Evolutionary conservation across 2,113 vertebrate species (phyloP).

Genomic region (Mirza zaza): DNA sequence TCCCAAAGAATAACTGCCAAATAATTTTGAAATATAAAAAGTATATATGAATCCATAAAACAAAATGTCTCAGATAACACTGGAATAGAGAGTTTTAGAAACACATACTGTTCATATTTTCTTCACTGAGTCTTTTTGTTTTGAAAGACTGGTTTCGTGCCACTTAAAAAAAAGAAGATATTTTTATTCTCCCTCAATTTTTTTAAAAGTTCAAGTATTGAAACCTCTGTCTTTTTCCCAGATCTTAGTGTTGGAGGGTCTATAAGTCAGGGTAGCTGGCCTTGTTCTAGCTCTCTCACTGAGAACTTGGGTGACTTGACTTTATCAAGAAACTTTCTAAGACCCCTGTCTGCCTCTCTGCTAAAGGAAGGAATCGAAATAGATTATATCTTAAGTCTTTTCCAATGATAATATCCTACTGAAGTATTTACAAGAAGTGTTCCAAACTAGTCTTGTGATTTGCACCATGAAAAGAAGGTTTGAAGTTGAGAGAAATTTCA

Average conservation of each 20-base stretch:
- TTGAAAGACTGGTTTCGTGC: background rate
- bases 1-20: slow-evolving; percentile 19
- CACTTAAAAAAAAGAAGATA: background rate
- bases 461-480: slow-evolving; percentile 12
- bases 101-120: background rate
- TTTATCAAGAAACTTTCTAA: background rate
- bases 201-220: background rate
- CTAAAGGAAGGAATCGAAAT: background rate
- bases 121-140: background rate
- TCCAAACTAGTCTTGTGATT: background rate
- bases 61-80: background rate
- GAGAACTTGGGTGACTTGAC: background rate
- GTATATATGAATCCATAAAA: slow-evolving; percentile 20
- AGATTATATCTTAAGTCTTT: background rate
- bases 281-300: background rate
- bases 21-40: slow-evolving; percentile 38
- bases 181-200: slow-evolving; percentile 9
- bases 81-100: background rate
- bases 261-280: background rate
- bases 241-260: too few species aligned
- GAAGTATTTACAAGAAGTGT: background rate
- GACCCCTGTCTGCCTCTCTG: background rate
- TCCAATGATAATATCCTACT: background rate
- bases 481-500: slow-evolving; percentile 36
- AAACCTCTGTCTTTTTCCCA: background rate